Conservation (phyloP, 2,797 vertebrate species). For the Artibeus jamaicensis region DNA sequence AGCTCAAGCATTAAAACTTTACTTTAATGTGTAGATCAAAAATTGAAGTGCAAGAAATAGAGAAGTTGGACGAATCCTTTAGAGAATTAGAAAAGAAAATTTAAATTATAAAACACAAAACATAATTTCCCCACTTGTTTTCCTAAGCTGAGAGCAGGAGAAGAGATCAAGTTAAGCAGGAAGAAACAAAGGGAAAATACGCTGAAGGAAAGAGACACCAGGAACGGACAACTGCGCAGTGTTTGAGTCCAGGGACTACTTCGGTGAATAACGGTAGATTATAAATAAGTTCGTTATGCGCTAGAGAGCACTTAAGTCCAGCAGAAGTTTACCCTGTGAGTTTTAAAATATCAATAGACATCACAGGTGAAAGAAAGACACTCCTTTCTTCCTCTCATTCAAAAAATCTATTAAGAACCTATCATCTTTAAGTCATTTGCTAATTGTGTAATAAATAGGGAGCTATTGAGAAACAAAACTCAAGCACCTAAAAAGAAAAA, state of each 20-base stretch:
- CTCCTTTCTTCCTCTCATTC: background rate
- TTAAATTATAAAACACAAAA: conserved; percentile 27
- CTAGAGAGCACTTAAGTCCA: background rate
- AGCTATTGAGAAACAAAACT: background rate
- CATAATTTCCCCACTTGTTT: background rate
- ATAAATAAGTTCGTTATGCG: background rate
- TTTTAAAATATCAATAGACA: conserved; percentile 5
- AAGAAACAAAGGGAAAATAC: background rate
- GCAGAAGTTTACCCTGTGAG: background rate
- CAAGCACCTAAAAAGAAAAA: background rate
- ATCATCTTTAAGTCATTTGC: background rate
- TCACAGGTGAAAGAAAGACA: conserved; percentile 17
- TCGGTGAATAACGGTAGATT: background rate
- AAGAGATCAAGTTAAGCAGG: background rate
- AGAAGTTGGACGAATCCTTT: background rate
- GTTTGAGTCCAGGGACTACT: background rate
- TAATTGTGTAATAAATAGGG: background rate
- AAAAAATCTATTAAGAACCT: conserved; percentile 40
- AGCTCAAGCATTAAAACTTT: background rate
- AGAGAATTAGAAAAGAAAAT: background rate
- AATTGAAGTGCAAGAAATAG: conserved; percentile 6
- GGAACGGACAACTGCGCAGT: background rate
- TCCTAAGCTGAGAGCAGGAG: background rate
- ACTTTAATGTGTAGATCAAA: background rate
- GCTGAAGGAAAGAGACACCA: background rate